These are phyloP conservation scores for Drosophila atroscutellata DNA, from an alignment of 2,888 invertebrate genomes.

Conservation along the genomic window DNA sequence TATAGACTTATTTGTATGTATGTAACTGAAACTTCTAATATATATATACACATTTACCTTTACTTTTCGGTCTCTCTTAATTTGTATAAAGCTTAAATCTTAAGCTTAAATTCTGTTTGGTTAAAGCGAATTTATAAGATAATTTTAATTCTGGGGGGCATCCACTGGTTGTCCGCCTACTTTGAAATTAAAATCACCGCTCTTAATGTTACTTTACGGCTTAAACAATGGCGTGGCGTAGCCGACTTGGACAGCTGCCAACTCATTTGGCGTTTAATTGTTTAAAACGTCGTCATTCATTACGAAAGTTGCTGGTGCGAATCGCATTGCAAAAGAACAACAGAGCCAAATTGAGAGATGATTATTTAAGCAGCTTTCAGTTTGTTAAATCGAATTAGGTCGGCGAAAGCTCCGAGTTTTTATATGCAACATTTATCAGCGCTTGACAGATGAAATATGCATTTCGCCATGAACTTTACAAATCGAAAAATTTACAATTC, in stretches of 20 bases:
- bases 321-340: conserved; percentile 1
- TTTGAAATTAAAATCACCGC: conserved; percentile 2
- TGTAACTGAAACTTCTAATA: background rate
- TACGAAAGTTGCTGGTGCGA: conserved; percentile 31
- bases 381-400: conserved; percentile 26
- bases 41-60: background rate
- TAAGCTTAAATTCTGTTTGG: background rate
- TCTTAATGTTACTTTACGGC: conserved; percentile 13
- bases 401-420: conserved; percentile 8
- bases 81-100: no score
- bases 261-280: conserved; percentile 48
- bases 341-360: conserved; percentile 11
- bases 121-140: background rate
- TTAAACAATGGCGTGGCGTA: conserved; percentile 7
- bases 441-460: conserved; percentile 40
- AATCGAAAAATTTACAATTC: conserved; percentile 39
- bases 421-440: conserved; percentile 24
- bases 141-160: background rate
- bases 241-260: conserved; percentile 36
- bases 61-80: background rate
- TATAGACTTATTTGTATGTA: background rate
- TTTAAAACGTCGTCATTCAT: conserved; percentile 42
- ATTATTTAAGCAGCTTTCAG: conserved; percentile 57
- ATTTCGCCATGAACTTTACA: conserved; percentile 30
- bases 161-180: background rate